phyloP scores from a whole-genome alignment of 2,888 invertebrate genomes.

The Stictocephala bisonia region DNA sequence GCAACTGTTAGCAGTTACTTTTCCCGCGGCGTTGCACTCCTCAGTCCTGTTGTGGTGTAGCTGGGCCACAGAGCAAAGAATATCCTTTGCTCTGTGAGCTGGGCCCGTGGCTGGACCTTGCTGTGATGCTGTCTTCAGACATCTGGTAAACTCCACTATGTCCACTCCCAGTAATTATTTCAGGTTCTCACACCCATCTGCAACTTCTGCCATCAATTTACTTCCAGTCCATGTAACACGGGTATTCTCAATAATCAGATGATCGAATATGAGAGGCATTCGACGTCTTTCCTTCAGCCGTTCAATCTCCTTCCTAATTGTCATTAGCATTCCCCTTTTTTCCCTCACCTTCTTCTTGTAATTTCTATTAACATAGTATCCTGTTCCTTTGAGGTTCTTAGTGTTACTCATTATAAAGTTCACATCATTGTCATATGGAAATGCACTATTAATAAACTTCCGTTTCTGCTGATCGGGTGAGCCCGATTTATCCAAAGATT shows the following conservation, averaged over 20 bases:
- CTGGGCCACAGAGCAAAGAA: too few species aligned
- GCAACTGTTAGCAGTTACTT: too few species aligned
- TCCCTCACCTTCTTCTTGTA: background rate
- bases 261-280: background rate
- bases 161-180: background rate
- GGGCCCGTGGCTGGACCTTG: background rate
- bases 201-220: background rate
- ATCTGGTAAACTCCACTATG: background rate
- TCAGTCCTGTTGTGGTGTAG: background rate
- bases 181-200: background rate
- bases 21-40: too few species aligned
- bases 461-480: background rate
- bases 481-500: background rate
- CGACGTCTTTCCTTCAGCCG: background rate
- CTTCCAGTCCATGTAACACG: conserved; percentile 1
- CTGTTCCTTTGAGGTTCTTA: background rate
- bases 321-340: background rate
- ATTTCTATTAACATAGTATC: background rate
- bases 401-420: background rate
- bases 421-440: background rate
- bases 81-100: too few species aligned
- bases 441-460: too few species aligned
- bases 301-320: background rate
- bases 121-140: background rate
- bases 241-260: background rate